A percentile compares a stretch with the other conserved stretches of the same genome.
Conservation (phyloP, 2,888 invertebrate species). For the Parnassius orleans region DNA sequence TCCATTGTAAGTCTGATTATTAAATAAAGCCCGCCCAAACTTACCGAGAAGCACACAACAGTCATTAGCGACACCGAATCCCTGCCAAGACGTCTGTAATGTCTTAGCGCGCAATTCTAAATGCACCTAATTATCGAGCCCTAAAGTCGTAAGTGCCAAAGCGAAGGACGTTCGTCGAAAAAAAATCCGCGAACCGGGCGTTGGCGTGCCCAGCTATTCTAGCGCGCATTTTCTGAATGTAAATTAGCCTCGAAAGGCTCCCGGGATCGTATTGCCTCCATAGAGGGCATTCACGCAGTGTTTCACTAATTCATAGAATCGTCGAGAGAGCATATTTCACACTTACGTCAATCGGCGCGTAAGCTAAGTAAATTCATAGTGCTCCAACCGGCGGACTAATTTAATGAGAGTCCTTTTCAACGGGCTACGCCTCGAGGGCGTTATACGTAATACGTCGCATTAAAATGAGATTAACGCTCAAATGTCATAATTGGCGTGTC, state of each 20-base stretch:
- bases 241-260: conserved; percentile 52
- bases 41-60: neutral
- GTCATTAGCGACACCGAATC: conserved; percentile 7
- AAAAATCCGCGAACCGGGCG: conserved; percentile 20
- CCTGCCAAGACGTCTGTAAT: conserved; percentile 11
- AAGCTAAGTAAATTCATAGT: conserved; percentile 64
- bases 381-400: conserved; percentile 76
- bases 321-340: conserved; percentile 71
- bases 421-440: conserved; percentile 42
- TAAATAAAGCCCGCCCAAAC: too few species aligned
- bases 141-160: conserved; percentile 17
- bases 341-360: conserved; percentile 70
- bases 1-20: too few species aligned
- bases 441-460: conserved; percentile 45
- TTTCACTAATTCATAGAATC: conserved; percentile 49
- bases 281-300: conserved; percentile 69
- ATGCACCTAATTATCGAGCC: conserved; percentile 24
- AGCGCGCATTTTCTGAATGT: conserved; percentile 37
- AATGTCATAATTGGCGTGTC: conserved; percentile 47
- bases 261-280: conserved; percentile 62
- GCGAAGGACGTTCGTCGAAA: conserved; percentile 15
- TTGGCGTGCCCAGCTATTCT: conserved; percentile 23
- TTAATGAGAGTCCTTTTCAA: conserved; percentile 73
- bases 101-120: conserved; percentile 20
- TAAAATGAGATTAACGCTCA: conserved; percentile 54